phyloP scores from a whole-genome alignment of 2,797 vertebrate genomes.

The Eremophila alpestris region DNA sequence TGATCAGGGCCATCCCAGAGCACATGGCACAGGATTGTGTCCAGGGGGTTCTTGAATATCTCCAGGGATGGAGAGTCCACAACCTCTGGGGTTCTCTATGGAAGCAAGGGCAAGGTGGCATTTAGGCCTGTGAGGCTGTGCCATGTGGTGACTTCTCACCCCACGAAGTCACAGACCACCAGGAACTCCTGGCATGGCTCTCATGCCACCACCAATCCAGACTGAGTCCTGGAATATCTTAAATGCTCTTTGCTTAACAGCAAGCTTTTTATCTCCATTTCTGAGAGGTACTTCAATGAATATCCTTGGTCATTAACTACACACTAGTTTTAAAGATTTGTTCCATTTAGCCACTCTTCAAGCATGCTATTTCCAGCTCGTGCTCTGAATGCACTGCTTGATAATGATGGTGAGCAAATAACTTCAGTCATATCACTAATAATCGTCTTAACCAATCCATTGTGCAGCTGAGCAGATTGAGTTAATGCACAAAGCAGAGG shows the following conservation, averaged over 20 bases:
- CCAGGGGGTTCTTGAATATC: fast-evolving
- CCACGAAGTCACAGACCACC: not conserved
- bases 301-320: not conserved
- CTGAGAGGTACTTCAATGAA: not conserved
- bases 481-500: not conserved
- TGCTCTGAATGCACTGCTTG: not conserved
- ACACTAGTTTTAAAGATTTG: not conserved
- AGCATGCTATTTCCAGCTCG: not conserved
- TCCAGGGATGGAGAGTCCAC: not conserved
- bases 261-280: not conserved
- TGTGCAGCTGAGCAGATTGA: not conserved
- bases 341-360: not conserved
- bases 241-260: not conserved
- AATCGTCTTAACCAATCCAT: not conserved
- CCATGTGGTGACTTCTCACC: not conserved
- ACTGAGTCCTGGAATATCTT: not conserved
- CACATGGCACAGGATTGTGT: not conserved
- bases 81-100: not conserved
- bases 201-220: not conserved
- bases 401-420: not conserved
- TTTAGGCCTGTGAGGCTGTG: not conserved
- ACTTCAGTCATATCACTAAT: not conserved
- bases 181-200: not conserved
- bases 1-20: not conserved
- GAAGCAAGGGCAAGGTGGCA: not conserved